Conservation (phyloP, 2,888 invertebrate genomes). For the Idaea dimidiata region DNA sequence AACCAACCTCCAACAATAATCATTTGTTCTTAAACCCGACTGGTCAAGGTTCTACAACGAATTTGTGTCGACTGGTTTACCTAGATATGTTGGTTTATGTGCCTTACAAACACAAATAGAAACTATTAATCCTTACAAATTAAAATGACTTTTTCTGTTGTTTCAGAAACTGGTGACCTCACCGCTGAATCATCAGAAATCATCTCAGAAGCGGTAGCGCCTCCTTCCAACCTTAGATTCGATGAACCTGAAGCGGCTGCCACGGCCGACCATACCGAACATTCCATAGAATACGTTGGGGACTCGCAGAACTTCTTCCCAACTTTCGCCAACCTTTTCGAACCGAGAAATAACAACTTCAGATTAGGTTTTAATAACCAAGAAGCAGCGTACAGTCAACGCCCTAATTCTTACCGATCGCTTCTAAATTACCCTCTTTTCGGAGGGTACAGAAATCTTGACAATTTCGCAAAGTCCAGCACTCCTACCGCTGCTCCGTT, state of each 20-base stretch:
- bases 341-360: slow-evolving; percentile 76
- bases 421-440: slow-evolving; percentile 70
- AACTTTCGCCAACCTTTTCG: slow-evolving; percentile 85
- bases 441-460: slow-evolving; percentile 61
- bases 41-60: slow-evolving; percentile 27
- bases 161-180: slow-evolving; percentile 65
- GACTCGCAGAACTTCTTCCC: slow-evolving; percentile 88
- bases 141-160: slow-evolving; percentile 29
- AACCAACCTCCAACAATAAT: slow-evolving; percentile 12
- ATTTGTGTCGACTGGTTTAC: slow-evolving; percentile 25
- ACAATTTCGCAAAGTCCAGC: slow-evolving; percentile 63
- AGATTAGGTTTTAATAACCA: slow-evolving; percentile 82
- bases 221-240: slow-evolving; percentile 51
- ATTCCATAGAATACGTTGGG: slow-evolving; percentile 78
- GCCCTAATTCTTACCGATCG: slow-evolving; percentile 76
- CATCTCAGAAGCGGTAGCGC: slow-evolving; percentile 66
- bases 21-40: slow-evolving; percentile 27
- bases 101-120: not conserved
- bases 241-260: slow-evolving; percentile 48
- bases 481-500: slow-evolving; percentile 60
- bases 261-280: slow-evolving; percentile 60
- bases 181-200: slow-evolving; percentile 74
- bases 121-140: not conserved
- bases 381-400: slow-evolving; percentile 82
- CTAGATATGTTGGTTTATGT: slow-evolving; percentile 22